phyloP scores from a whole-genome alignment of 92 coral and sea anemone genomes.

The Phenganax stokvisi region DNA sequence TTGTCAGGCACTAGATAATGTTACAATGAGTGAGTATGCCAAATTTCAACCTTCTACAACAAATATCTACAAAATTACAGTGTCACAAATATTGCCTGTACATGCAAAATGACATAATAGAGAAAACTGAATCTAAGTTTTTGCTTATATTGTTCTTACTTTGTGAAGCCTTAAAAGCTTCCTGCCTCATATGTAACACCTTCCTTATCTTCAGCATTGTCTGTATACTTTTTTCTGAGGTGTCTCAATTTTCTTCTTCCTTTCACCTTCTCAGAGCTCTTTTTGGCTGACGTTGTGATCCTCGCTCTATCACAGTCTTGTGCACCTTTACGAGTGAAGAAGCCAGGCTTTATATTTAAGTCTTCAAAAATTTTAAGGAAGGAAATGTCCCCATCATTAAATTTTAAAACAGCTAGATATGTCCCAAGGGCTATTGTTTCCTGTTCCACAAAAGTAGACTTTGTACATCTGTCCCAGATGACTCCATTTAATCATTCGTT shows the following conservation, averaged over 20 bases:
- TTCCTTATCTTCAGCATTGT: background rate
- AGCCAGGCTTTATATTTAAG: background rate
- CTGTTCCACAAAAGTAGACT: background rate
- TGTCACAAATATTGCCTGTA: background rate
- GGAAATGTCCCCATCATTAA: background rate
- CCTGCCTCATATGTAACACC: conserved; percentile 1
- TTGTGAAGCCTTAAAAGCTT: background rate
- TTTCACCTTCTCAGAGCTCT: conserved; percentile 2
- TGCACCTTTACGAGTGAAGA: background rate
- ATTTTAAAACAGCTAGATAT: background rate
- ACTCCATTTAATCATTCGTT: conserved; percentile 10
- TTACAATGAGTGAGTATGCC: background rate
- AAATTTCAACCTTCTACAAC: background rate
- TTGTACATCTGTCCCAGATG: conserved; percentile 30
- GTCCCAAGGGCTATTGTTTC: background rate
- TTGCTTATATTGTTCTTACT: no score
- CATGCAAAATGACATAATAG: background rate
- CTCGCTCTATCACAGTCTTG: background rate
- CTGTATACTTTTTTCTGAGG: background rate
- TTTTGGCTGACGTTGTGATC: background rate
- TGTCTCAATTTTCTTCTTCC: background rate
- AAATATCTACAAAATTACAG: background rate
- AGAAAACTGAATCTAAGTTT: no score
- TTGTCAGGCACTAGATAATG: no score
- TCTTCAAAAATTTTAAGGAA: background rate